These are phyloP conservation scores for Myxocyprinus asiaticus DNA, from an alignment of 2,113 vertebrate species.

Conservation along the genomic window DNA sequence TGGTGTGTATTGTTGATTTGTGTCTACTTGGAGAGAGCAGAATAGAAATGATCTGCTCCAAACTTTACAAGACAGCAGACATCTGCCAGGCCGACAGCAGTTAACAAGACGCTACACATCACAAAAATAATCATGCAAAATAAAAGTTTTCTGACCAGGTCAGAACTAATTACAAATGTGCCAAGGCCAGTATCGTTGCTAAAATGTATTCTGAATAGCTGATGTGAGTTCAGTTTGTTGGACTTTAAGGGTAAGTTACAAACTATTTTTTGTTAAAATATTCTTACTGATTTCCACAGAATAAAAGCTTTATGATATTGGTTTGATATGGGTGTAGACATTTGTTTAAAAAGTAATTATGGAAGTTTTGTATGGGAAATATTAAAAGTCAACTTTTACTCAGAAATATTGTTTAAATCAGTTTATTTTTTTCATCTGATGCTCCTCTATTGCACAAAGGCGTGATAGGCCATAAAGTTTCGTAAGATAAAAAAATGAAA, in stretches of 20 bases:
- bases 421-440: conserved; percentile 1
- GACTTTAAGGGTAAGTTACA: no score
- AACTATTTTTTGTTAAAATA: no score
- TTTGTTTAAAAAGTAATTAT: not conserved
- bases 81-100: conserved; percentile 27
- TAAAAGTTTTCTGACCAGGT: no score
- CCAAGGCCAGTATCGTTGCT: not conserved
- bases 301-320: not conserved
- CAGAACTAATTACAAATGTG: not conserved
- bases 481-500: not conserved
- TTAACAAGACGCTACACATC: not conserved
- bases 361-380: not conserved
- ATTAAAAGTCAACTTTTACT: not conserved
- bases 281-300: not conserved
- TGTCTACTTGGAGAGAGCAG: conserved; percentile 82
- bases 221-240: no score
- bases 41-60: conserved; percentile 82
- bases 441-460: not conserved
- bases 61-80: conserved; percentile 77
- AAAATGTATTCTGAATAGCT: no score
- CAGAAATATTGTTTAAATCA: not conserved
- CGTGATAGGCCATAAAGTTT: not conserved
- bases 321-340: not conserved
- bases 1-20: conserved; percentile 84
- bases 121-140: not conserved